phyloP scores from a whole-genome alignment of 2,113 vertebrate species.

The Okapia johnstoni region DNA sequence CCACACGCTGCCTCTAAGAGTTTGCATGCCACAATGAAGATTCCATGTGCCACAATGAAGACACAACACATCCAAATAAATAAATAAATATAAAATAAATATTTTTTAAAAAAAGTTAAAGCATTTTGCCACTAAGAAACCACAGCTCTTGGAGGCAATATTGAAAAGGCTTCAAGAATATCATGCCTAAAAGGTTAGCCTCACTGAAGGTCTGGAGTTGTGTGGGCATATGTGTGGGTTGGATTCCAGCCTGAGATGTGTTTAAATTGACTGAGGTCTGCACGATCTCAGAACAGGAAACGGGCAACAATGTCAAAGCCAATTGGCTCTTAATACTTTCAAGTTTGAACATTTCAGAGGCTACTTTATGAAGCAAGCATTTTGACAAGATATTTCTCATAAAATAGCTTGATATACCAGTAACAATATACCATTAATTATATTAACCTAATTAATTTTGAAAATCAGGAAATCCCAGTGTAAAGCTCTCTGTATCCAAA shows the following conservation, averaged over 20 bases:
- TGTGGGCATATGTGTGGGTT: background rate
- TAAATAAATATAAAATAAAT: background rate
- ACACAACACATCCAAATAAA: background rate
- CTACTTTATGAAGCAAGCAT: background rate
- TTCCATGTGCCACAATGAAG: accelerated
- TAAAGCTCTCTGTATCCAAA: background rate
- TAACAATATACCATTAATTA: background rate
- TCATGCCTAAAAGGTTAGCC: background rate
- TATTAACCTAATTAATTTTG: background rate
- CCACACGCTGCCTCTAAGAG: background rate
- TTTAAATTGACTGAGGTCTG: background rate
- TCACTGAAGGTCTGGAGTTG: background rate
- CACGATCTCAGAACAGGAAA: background rate
- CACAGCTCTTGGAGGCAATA: background rate
- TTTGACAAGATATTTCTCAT: background rate
- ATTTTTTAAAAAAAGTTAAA: background rate
- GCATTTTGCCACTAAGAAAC: background rate
- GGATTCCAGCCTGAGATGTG: background rate
- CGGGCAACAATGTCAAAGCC: background rate
- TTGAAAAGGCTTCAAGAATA: background rate
- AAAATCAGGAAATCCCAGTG: background rate
- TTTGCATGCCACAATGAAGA: background rate
- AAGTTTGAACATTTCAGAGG: background rate
- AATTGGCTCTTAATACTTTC: background rate
- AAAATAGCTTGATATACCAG: background rate